Base-by-base conservation (phyloP, 92 coral and sea anemone species). In the Metridium senile region DNA sequence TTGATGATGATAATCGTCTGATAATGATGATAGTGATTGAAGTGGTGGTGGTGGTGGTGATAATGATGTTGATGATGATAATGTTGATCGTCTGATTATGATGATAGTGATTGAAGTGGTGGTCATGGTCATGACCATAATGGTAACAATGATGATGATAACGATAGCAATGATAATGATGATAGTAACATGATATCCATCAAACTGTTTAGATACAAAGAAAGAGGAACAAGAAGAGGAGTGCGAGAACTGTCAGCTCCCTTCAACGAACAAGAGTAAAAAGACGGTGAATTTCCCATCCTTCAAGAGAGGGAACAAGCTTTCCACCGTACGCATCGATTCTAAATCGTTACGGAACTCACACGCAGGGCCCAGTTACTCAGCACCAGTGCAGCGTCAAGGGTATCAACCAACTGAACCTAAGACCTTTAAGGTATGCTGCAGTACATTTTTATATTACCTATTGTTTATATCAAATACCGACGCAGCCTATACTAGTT, bases 371-470 rank as follows among this genome's bases (percentile, higher is more conserved):
- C 93, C 93, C 26, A 89, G 93, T 18, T 91, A 91, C 67, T 93
- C 97, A 58, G 97, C 90, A 0, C 97, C 97, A 1, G 84, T 91
- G 31, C 78, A 66, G 19, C 80, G 93, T 27, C 86, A 64, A n/a
- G 26, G 43, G 51, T 43, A 66, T 0, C 72, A 52, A 26, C 73
- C 30, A 43, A 84, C 85, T 0, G 93, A 88, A 53, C 91, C 97
- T 11, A 91, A 83, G 68, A 76, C 73, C 9, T 16, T 62, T 3
- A 91, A 91, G 91, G 97, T 91, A 34, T 18, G 79, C 9, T n/a
- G n/a, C n/a, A 63, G 26, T 23, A 21, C 18, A 39, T 39, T 4
- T 39, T 39, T 4, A 13, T 4, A 39, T 39, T 39, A n/a, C n/a
- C n/a, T n/a, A n/a, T n/a, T n/a, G n/a, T n/a, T n/a, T n/a, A n/a